Evolutionary conservation across 2,113 vertebrate genomes (phyloP).

Genomic region (Globicephala melas): DNA sequence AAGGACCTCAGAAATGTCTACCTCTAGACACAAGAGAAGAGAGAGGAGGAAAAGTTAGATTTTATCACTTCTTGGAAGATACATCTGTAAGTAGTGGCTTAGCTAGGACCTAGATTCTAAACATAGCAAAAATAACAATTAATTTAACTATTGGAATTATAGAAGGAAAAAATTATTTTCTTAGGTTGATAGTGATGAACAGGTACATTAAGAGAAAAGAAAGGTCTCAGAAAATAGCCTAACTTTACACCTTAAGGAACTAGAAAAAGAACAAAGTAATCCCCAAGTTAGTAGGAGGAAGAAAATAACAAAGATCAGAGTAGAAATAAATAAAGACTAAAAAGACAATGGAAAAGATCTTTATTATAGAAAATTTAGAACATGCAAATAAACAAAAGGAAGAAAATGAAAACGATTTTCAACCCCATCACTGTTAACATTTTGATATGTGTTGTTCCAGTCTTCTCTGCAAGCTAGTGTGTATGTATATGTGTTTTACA

Average conservation of each 20-base stretch:
- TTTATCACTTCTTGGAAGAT: not conserved
- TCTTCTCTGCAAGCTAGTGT: not conserved
- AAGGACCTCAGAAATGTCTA: not conserved
- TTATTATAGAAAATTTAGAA: not conserved
- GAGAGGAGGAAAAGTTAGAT: not conserved
- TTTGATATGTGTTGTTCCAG: not conserved
- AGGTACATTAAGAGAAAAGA: not conserved
- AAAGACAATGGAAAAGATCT: not conserved
- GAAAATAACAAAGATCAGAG: not conserved
- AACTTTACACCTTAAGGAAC: not conserved
- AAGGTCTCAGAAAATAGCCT: not conserved
- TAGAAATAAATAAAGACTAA: not conserved
- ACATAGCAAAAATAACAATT: not conserved
- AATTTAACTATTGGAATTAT: not conserved
- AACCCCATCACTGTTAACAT: not conserved
- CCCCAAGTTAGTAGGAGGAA: not conserved
- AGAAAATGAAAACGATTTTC: slow-evolving; percentile 19
- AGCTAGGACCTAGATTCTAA: not conserved
- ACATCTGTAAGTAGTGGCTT: not conserved
- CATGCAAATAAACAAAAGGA: not conserved
- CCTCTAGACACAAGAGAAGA: not conserved
- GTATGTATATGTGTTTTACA: not conserved
- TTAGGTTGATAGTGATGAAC: not conserved
- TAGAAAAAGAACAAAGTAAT: not conserved
- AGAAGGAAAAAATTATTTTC: not conserved